Percentiles rank a stretch among this genome's conserved stretches.
Evolutionary conservation across 2,113 vertebrate species (phyloP).

Genomic region (Brachypodius melanocephalos): DNA sequence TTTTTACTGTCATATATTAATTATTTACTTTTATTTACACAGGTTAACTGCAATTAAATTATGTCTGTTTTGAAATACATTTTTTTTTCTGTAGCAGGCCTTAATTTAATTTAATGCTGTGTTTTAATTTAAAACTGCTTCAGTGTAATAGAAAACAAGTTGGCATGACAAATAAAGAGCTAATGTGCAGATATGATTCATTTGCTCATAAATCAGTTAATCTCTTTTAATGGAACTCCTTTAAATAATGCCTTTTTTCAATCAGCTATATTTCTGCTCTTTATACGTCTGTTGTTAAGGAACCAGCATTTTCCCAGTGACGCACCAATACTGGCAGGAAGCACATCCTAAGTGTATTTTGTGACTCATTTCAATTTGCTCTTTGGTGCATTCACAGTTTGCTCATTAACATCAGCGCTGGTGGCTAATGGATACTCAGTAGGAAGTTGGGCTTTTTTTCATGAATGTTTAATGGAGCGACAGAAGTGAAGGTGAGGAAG

Average conservation of each 20-base stretch:
- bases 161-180: not conserved
- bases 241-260: constrained; percentile 17
- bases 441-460: constrained; percentile 71
- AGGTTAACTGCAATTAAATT: constrained; percentile 11
- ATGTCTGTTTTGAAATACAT: not conserved
- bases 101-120: constrained; percentile 21
- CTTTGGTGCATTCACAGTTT: constrained; percentile 60
- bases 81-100: not conserved
- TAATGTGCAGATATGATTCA: constrained; percentile 38
- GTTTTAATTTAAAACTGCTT: constrained; percentile 48
- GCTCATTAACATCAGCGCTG: constrained; percentile 70
- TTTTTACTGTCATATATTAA: not conserved
- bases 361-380: constrained; percentile 78
- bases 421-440: constrained; percentile 73
- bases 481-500: constrained; percentile 59
- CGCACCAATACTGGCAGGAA: constrained; percentile 71
- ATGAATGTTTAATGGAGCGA: constrained; percentile 78
- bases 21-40: constrained; percentile 44
- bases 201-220: constrained; percentile 32
- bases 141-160: constrained; percentile 24
- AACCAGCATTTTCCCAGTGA: constrained; percentile 64
- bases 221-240: constrained; percentile 22
- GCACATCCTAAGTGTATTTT: constrained; percentile 64
- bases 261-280: constrained; percentile 30
- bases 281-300: constrained; percentile 62